phyloP scores from a whole-genome alignment of 2,888 invertebrate genomes.

The Xanthostigma xanthostigma region DNA sequence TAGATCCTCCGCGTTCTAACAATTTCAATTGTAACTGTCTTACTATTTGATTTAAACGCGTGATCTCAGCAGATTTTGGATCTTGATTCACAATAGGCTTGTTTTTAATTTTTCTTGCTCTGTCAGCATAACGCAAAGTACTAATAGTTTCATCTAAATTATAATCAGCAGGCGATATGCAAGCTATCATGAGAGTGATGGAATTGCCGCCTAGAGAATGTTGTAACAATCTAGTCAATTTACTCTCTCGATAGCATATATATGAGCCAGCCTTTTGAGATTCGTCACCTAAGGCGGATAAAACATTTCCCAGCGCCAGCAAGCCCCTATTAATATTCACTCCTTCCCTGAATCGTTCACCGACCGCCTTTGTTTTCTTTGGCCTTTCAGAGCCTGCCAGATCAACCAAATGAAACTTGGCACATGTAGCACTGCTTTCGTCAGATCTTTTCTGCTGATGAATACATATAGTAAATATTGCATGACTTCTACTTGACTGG shows the following conservation, averaged over 20 bases:
- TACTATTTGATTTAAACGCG: conserved; percentile 54
- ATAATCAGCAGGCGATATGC: conserved; percentile 83
- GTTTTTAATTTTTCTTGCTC: conserved; percentile 75
- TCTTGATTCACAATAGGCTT: conserved; percentile 80
- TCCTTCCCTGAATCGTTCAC: conserved; percentile 77
- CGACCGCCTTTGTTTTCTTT: conserved; percentile 80
- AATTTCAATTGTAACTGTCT: conserved; percentile 52
- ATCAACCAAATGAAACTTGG: conserved; percentile 85
- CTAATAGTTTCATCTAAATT: conserved; percentile 79
- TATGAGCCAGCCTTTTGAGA: conserved; percentile 38
- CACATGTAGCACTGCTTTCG: conserved; percentile 52
- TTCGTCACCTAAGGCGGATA: conserved; percentile 74
- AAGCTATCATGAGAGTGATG: conserved; percentile 88
- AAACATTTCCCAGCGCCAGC: conserved; percentile 84
- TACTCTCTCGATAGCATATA: conserved; percentile 85
- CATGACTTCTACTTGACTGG: conserved; percentile 78
- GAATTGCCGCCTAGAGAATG: conserved; percentile 92
- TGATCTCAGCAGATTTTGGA: conserved; percentile 65
- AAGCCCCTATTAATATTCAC: conserved; percentile 86
- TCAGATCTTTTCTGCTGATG: conserved; percentile 45
- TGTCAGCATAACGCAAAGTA: conserved; percentile 77
- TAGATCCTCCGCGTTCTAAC: conserved; percentile 30
- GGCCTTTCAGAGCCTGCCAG: conserved; percentile 82
- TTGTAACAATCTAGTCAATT: conserved; percentile 79
- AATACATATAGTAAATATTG: conserved; percentile 68